Conservation (phyloP, 2,888 invertebrate genomes). For the Athripsodes cinereus region DNA sequence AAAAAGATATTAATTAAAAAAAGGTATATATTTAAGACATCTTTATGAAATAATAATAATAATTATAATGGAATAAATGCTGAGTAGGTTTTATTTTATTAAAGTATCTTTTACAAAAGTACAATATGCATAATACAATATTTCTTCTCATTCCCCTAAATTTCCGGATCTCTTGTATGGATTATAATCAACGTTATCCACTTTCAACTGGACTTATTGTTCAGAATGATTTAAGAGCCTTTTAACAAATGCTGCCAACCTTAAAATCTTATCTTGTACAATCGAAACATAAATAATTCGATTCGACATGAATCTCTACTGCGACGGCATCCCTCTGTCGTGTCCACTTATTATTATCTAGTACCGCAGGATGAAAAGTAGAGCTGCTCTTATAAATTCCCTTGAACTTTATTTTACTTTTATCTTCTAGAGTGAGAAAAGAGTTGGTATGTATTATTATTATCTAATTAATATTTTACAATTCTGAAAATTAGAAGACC, state of each 20-base stretch:
- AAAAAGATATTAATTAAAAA: too few relatives aligned
- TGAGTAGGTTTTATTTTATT: too few relatives aligned
- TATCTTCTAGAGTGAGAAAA: neutral
- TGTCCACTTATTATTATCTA: neutral
- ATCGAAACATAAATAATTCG: conserved; percentile 1
- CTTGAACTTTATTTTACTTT: neutral
- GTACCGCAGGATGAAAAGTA: neutral
- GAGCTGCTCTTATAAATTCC: neutral
- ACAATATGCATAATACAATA: too few relatives aligned
- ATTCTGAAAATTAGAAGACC: too few relatives aligned
- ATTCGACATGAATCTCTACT: neutral
- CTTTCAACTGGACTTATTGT: neutral
- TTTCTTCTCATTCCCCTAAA: neutral
- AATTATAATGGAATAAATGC: too few relatives aligned
- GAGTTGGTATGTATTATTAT: too few relatives aligned
- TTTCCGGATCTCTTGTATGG: neutral
- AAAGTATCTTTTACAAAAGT: too few relatives aligned
- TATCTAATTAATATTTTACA: too few relatives aligned
- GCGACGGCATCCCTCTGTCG: too few relatives aligned
- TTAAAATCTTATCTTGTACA: neutral
- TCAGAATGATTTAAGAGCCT: neutral
- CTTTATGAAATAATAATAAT: too few relatives aligned
- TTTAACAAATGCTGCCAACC: neutral
- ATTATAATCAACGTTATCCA: conserved; percentile 2
- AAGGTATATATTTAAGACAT: too few relatives aligned